Conservation (phyloP, 2,113 vertebrate genomes). For the Isurus oxyrinchus region DNA sequence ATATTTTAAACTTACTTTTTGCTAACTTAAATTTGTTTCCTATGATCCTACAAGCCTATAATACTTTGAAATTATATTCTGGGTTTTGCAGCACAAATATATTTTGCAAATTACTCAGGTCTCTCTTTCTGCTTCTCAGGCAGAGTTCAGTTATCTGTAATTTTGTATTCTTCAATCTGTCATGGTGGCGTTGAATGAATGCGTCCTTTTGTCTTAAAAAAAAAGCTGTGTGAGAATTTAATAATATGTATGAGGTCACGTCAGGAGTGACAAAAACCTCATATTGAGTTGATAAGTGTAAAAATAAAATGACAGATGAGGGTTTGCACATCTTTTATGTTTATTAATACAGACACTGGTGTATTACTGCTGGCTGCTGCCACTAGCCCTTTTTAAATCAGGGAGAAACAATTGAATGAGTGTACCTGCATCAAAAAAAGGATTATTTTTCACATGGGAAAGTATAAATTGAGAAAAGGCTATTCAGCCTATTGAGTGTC, state of each 20-base stretch:
- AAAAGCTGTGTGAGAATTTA: background rate
- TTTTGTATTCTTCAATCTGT: background rate
- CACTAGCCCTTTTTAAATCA: slow-evolving; percentile 8
- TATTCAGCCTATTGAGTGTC: background rate
- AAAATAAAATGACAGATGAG: slow-evolving; percentile 21
- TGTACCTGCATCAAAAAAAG: background rate
- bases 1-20: background rate
- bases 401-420: background rate
- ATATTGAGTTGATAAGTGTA: slow-evolving; percentile 21
- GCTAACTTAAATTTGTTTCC: background rate
- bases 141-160: background rate
- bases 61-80: background rate
- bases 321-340: background rate
- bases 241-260: slow-evolving; percentile 17
- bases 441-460: background rate
- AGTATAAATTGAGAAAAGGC: background rate
- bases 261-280: slow-evolving; percentile 22
- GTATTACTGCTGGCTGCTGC: background rate
- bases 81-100: background rate
- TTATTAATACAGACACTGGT: slow-evolving; percentile 8
- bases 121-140: background rate
- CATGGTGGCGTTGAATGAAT: background rate
- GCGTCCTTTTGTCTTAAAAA: background rate
- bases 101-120: background rate
- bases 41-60: background rate